Evolutionary conservation across 2,113 vertebrate species (phyloP).

Genomic region (Dasyurus viverrinus): DNA sequence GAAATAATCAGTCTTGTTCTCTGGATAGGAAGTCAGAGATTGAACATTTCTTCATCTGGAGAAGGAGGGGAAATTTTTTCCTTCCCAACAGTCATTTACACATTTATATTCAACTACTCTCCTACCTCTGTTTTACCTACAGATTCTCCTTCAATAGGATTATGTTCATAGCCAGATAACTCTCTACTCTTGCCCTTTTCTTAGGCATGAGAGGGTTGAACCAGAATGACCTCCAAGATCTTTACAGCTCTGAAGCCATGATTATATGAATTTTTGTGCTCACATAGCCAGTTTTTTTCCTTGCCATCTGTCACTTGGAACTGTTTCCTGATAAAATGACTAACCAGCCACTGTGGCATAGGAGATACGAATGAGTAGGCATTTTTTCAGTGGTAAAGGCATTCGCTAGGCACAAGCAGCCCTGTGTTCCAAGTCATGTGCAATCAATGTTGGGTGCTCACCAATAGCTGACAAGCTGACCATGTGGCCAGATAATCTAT

Average conservation of each 20-base stretch:
- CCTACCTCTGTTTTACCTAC: neutral
- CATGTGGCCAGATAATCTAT: neutral
- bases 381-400: neutral
- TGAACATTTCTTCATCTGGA: neutral
- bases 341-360: neutral
- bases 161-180: neutral
- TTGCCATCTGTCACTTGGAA: too few species aligned
- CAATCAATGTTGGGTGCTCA: neutral
- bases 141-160: neutral
- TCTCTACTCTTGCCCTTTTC: neutral
- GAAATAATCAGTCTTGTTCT: neutral
- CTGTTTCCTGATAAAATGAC: too few species aligned
- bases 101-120: neutral
- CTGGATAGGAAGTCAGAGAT: neutral
- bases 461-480: neutral
- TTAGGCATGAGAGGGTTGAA: neutral
- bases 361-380: neutral
- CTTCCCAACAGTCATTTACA: neutral
- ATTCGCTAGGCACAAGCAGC: neutral
- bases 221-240: neutral
- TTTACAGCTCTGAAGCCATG: neutral
- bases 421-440: neutral
- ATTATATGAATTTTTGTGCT: neutral
- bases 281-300: neutral
- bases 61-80: neutral